Evolutionary conservation across 1,140 invertebrate species (phyloP).

Genomic region (Caenorhabditis inopinata): DNA sequence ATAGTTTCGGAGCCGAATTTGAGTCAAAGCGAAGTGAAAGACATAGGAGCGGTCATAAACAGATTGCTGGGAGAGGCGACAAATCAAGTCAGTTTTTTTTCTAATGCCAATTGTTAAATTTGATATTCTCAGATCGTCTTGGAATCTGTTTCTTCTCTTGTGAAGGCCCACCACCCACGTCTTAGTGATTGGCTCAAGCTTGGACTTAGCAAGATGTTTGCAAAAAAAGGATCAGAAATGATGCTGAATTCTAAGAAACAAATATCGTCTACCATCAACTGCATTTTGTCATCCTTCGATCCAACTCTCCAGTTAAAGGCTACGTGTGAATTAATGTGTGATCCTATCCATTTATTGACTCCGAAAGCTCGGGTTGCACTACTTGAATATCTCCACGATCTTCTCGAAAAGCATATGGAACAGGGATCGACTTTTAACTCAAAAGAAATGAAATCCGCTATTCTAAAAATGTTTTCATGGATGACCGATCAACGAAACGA

Average conservation of each 20-base stretch:
- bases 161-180: not conserved
- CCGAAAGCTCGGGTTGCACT: not conserved
- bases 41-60: not conserved
- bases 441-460: not conserved
- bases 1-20: slow-evolving; percentile 12
- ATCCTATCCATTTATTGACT: not conserved
- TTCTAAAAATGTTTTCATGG: slow-evolving; percentile 21
- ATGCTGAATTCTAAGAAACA: not conserved
- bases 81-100: not conserved
- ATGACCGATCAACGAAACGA: not conserved
- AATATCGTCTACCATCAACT: not conserved
- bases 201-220: not conserved
- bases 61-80: not conserved
- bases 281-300: not conserved
- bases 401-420: not conserved
- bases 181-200: not conserved
- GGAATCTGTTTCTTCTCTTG: not conserved
- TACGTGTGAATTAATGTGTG: not conserved
- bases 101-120: no score
- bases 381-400: not conserved
- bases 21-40: not conserved
- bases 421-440: not conserved
- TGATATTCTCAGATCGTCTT: not conserved
- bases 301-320: not conserved
- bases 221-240: not conserved